Evolutionary conservation across 1,140 invertebrate genomes (phyloP), one percentile per base, ranked within the genome.

Genomic region (Drosophila pallidifrons): DNA sequence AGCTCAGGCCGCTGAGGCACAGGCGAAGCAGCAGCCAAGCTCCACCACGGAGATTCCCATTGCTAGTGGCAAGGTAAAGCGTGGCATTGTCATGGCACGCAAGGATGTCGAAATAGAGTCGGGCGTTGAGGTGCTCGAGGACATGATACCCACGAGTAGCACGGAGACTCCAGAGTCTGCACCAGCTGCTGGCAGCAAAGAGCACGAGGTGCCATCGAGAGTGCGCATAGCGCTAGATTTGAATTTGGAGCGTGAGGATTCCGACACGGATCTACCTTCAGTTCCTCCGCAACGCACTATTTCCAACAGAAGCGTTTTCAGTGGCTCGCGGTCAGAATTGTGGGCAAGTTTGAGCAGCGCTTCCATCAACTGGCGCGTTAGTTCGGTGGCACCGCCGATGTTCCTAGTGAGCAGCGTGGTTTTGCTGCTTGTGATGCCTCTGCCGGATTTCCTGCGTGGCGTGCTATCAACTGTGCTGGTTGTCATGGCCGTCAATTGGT

Each of bases 31-130:
- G 13, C 71, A 2, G 45, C 65, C 16, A 38, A 7, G 11, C n/a
- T 7, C 7, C 1, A 32, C 5, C 6, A 32, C 70, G 8, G 77
- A 77, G 45, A 80, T 77, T 13, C 65, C 72, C 1, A 58, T 77
- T 15, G 63, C 30, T 1, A 75, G 80, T 38, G 73, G 66, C 2
- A 85, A 73, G 58, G 58, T 46, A 1, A 91, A 83, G 38, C 71
- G 88, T 4, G 81, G 86, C 30, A 79, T 92, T 5, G 41, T 92
- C 15, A n/a, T 75, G 30, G 91, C 85, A 1, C 81, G 81, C 57
- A 92, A 92, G 54, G 88, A 92, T 51, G 79, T 92, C 25, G 91
- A 92, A 70, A 91, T 92, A 3, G 91, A 92, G 54, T 92, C 91
- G 0, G 91, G 91, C 0, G 88, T 92, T 1, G 91, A 92, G 52